Conservation (phyloP, 2,888 invertebrate species). For the Acanthacorydalis orientalis region DNA sequence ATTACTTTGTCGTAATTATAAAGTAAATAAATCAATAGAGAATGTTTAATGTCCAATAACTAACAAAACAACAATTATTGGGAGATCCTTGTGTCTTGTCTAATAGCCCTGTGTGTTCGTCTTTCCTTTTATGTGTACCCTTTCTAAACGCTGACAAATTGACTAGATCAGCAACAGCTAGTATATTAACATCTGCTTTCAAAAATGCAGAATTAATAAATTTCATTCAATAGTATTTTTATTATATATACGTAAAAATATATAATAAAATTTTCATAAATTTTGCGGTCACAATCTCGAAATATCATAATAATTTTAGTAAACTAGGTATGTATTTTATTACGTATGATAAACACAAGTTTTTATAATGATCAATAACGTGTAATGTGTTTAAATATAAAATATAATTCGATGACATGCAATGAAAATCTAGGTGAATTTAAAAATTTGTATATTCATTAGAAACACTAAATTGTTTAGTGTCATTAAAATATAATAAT, state of each 20-base stretch:
- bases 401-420: no score
- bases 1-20: no score
- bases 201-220: no score
- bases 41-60: neutral
- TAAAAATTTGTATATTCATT: no score
- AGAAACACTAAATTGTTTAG: no score
- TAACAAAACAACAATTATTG: conserved; percentile 6
- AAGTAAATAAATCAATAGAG: no score
- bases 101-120: conserved; percentile 83
- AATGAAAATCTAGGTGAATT: no score
- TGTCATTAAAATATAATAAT: no score
- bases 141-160: conserved; percentile 1
- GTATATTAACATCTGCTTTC: no score
- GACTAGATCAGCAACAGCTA: neutral
- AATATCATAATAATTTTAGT: conserved; percentile 2
- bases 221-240: neutral
- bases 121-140: conserved; percentile 35
- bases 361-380: no score
- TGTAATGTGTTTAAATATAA: no score
- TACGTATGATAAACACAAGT: no score
- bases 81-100: conserved; percentile 67
- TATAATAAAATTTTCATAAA: conserved; percentile 3
- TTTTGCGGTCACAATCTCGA: neutral
- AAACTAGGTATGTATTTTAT: conserved; percentile 3
- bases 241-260: neutral